Conservation (phyloP, 1,140 invertebrate species). For the Zaprionus vittiger region DNA sequence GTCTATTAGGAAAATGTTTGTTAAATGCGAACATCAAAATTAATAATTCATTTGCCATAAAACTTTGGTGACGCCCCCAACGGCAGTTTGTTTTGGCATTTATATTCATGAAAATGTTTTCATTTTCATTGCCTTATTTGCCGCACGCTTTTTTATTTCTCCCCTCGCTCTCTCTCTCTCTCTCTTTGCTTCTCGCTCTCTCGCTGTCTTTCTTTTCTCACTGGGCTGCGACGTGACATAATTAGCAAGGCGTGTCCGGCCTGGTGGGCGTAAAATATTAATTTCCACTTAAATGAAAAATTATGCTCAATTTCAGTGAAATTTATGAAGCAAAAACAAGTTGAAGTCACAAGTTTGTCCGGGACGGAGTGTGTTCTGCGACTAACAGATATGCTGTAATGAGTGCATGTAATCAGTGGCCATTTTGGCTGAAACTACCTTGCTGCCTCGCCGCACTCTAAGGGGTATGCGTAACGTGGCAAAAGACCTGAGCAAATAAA, state of each 20-base stretch:
- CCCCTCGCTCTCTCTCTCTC: background rate
- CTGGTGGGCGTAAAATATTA: conserved; percentile 70
- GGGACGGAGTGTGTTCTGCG: background rate
- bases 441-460: background rate
- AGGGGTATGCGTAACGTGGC: background rate
- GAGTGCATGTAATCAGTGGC: background rate
- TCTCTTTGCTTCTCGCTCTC: background rate
- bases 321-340: conserved; percentile 47
- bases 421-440: background rate
- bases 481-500: conserved; percentile 56
- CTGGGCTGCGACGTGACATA: conserved; percentile 64
- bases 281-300: conserved; percentile 83
- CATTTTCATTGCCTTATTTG: conserved; percentile 50
- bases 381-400: conserved; percentile 7
- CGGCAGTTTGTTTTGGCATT: conserved; percentile 50
- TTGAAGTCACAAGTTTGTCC: background rate
- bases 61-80: conserved; percentile 39
- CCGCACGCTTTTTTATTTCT: conserved; percentile 18
- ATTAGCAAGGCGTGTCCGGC: conserved; percentile 56
- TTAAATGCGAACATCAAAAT: conserved; percentile 47
- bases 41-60: conserved; percentile 45
- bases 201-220: background rate
- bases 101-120: conserved; percentile 49
- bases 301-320: conserved; percentile 78
- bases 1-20: conserved; percentile 31